Evolutionary conservation across 1,140 invertebrate genomes (phyloP).

Genomic region (Drosophila melanogaster): DNA sequence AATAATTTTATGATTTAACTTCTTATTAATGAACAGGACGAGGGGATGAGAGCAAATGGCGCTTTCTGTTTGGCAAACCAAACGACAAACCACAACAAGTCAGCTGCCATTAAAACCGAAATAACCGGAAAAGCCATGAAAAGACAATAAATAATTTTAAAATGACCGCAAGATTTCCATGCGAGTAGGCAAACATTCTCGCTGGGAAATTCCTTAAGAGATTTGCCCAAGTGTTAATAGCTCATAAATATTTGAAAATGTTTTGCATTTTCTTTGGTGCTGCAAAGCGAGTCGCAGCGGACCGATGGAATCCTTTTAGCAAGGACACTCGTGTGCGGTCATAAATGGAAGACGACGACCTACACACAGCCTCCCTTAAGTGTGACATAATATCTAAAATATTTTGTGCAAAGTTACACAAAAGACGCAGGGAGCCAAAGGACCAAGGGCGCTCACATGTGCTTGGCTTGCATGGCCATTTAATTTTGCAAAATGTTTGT

Average conservation of each 20-base stretch:
- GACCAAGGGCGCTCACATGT: constrained; percentile 50
- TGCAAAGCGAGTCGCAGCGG: constrained; percentile 8
- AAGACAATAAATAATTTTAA: constrained; percentile 51
- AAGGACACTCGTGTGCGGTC: constrained; percentile 55
- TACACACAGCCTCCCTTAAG: constrained; percentile 67
- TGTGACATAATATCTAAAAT: constrained; percentile 82
- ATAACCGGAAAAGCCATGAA: constrained; percentile 49
- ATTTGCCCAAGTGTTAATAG: constrained; percentile 78
- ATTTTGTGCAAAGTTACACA: constrained; percentile 82
- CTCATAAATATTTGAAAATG: constrained; percentile 83
- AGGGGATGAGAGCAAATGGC: background rate
- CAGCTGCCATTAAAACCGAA: constrained; percentile 39
- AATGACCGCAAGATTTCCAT: constrained; percentile 32
- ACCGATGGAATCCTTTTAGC: constrained; percentile 43
- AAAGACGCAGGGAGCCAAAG: constrained; percentile 32
- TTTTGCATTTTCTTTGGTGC: constrained; percentile 70
- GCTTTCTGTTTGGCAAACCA: constrained; percentile 23
- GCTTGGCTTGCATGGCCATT: constrained; percentile 81
- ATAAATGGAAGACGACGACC: constrained; percentile 60
- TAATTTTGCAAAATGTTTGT: constrained; percentile 84
- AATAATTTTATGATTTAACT: constrained; percentile 40
- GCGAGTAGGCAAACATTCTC: constrained; percentile 40
- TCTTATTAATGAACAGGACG: constrained; percentile 31
- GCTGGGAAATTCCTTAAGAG: constrained; percentile 45
- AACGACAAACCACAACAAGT: constrained; percentile 36